These are phyloP conservation scores for Ferdinandea cuprea DNA, from an alignment of 2,888 invertebrate genomes.

Conservation along the genomic window DNA sequence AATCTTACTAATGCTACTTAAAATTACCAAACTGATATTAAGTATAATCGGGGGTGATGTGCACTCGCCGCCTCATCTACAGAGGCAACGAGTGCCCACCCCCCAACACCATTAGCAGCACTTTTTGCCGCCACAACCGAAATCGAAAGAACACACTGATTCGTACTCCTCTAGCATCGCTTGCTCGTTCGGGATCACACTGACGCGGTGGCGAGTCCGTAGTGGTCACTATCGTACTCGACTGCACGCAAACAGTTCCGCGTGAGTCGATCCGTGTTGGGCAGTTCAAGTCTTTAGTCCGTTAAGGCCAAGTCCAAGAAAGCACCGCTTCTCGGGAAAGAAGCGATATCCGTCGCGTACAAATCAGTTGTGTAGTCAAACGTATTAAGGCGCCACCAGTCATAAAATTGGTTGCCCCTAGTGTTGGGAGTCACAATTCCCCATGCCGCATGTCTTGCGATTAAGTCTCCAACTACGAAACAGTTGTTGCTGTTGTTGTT, in stretches of 20 bases:
- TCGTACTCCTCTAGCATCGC: background rate
- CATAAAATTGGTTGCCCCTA: background rate
- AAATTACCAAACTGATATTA: no score
- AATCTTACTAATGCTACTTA: no score
- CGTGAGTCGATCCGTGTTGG: background rate
- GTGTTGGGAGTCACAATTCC: background rate
- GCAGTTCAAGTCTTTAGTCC: slow-evolving; percentile 6
- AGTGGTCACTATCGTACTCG: slow-evolving; percentile 10
- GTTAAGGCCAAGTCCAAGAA: background rate
- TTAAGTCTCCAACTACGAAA: slow-evolving; percentile 8
- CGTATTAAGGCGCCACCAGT: background rate
- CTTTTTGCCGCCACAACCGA: no score
- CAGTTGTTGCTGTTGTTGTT: no score
- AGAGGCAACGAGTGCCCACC: no score
- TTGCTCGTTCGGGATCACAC: background rate
- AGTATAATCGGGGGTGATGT: no score
- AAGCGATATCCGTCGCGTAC: slow-evolving; percentile 11
- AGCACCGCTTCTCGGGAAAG: slow-evolving; percentile 1
- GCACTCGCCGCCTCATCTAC: no score
- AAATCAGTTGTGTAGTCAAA: slow-evolving; percentile 15
- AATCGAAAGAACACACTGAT: background rate
- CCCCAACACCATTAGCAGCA: no score
- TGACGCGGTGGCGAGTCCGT: background rate
- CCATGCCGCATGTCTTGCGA: slow-evolving; percentile 6
- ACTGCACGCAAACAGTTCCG: background rate